phyloP scores from a whole-genome alignment of 1,140 invertebrate genomes.

The Drosophila willistoni region DNA sequence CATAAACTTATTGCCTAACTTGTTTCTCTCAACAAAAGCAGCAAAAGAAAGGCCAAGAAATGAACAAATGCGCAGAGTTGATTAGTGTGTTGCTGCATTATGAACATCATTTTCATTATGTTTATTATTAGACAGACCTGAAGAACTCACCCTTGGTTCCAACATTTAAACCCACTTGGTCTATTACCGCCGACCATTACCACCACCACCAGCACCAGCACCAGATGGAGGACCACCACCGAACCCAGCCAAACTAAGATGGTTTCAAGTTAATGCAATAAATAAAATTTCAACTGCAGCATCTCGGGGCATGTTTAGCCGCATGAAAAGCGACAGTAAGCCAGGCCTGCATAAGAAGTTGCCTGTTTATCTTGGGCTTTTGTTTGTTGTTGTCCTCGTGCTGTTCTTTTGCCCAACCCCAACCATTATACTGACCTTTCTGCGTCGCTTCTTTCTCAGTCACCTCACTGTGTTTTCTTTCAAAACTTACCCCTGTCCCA shows the following conservation, averaged over 20 bases:
- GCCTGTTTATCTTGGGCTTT: conserved; percentile 77
- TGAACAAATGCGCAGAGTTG: conserved; percentile 37
- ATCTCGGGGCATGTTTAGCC: conserved; percentile 72
- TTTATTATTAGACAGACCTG: conserved; percentile 54
- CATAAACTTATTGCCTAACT: conserved; percentile 1
- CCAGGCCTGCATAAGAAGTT: conserved; percentile 73
- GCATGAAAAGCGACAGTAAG: conserved; percentile 78
- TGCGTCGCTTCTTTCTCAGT: conserved; percentile 1
- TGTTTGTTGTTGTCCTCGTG: conserved; percentile 57
- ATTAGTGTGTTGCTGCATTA: conserved; percentile 77
- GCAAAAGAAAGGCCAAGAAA: conserved; percentile 29
- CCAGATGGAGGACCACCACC: not conserved
- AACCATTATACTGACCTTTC: conserved; percentile 16
- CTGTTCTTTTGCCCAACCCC: conserved; percentile 12
- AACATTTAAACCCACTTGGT: not conserved
- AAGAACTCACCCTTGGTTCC: no score
- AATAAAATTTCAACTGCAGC: conserved; percentile 80
- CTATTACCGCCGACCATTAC: no score
- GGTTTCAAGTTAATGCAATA: conserved; percentile 79
- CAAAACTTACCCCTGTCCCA: conserved; percentile 46
- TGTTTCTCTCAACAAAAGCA: conserved; percentile 5
- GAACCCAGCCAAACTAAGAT: not conserved
- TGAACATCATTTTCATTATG: conserved; percentile 76
- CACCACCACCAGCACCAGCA: not conserved
- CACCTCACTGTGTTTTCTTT: conserved; percentile 63